Base-by-base conservation (phyloP, 2,113 vertebrate species). In the Astatoreochromis straeleni region DNA sequence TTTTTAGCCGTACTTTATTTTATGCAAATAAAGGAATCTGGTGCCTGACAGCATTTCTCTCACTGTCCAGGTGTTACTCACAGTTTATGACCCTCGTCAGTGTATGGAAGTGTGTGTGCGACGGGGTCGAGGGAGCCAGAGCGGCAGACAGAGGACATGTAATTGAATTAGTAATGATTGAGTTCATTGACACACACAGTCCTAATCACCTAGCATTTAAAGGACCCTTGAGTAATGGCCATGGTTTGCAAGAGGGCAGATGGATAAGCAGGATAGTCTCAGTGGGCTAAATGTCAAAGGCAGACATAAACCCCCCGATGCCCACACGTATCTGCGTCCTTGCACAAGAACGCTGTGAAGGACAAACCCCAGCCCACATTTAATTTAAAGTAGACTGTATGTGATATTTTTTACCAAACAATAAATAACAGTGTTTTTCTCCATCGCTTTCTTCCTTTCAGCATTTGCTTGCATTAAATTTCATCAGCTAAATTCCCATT, bases 151-250 rank as follows among this genome's bases (percentile, higher is more conserved):
- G 38, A 57, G 19, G 38, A 49, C 16, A 85, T 38, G 21, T 90
- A 91, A 92, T 90, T 70, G 85, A 93, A 95, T 93, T 89, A 89
- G 81, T 80, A 87, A 81, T 89, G 89, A 94, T 60, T 84, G 88
- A 86, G 88, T 82, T 91, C 79, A 70, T 84, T 80, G 88, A 29
- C 91, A 87, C 40, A 51, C 53, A 75, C 85, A 87, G 65, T 88
- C 54, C 87, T 88, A 88, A 95, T 95, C 88, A 92, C 88, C 85
- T 86, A 84, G 75, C 75, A 86, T 86, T 88, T 89, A 80, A 87
- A 88, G 85, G 88, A 90, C 51, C 47, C 49, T 42, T 85, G 87
- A 91, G 83, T 90, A 93, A 92, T 88, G 82, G 83, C 73, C 49
- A 51, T 45, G 21, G 17, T 68, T 89, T 90, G 85, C 78, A 86